Conservation (phyloP, 2,797 vertebrate genomes). For the Mus caroli region DNA sequence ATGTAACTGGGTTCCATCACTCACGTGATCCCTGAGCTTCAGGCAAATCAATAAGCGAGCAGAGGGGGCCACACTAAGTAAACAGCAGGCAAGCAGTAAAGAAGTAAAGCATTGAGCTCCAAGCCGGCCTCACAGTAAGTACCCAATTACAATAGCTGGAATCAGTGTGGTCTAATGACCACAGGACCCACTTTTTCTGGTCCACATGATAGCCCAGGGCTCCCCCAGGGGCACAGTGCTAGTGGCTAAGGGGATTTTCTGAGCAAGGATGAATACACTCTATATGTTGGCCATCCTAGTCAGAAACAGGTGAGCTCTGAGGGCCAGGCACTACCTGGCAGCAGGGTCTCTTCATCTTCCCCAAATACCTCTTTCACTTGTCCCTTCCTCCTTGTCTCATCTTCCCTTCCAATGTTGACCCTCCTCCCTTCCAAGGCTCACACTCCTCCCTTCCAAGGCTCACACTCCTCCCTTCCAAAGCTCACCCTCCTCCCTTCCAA, state of each 20-base stretch:
- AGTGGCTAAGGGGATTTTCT: not conserved
- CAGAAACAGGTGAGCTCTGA: not conserved
- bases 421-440: not conserved
- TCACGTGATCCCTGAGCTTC: not conserved
- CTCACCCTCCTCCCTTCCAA: too few relatives aligned
- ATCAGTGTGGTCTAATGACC: not conserved
- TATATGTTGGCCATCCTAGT: not conserved
- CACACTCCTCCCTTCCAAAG: too few relatives aligned
- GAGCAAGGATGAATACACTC: not conserved
- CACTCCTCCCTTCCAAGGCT: not conserved
- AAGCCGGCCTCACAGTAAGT: not conserved
- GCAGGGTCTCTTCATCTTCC: not conserved
- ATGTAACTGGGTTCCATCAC: too few relatives aligned
- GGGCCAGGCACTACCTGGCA: not conserved
- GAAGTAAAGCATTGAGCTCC: not conserved
- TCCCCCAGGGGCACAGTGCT: not conserved
- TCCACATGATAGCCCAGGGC: not conserved
- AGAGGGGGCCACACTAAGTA: not conserved
- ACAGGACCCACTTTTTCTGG: not conserved
- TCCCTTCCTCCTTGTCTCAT: not conserved
- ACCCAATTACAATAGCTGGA: not conserved
- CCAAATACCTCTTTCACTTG: not conserved
- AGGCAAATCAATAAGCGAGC: not conserved
- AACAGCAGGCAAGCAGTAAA: not conserved
- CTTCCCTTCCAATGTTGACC: not conserved